Percentiles rank a stretch among this genome's conserved stretches.
phyloP scores from a whole-genome alignment of 92 coral and sea anemone genomes.

The Umimayanthus kanabou region DNA sequence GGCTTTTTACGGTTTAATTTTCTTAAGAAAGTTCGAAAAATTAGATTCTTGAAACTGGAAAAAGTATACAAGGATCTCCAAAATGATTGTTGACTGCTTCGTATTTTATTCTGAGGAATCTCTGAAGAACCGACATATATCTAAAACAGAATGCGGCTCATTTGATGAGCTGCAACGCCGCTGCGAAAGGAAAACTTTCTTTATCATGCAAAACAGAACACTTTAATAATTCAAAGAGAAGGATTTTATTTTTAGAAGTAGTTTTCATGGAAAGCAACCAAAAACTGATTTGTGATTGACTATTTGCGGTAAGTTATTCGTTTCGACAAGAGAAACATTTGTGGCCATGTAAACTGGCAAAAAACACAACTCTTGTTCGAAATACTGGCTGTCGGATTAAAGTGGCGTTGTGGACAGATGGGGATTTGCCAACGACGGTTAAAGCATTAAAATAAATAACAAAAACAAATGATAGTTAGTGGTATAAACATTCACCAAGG shows the following conservation, averaged over 20 bases:
- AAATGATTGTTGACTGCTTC: neutral
- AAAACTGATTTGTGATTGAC: neutral
- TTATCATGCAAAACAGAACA: constrained; percentile 29
- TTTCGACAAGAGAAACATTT: neutral
- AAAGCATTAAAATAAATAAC: constrained; percentile 2
- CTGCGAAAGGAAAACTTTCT: constrained; percentile 2
- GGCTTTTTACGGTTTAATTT: neutral
- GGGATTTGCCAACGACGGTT: constrained; percentile 11
- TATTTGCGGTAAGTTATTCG: neutral
- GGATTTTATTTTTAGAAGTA: neutral
- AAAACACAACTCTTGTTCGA: neutral
- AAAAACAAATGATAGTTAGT: constrained; percentile 25
- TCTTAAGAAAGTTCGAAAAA: neutral
- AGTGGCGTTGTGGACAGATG: neutral
- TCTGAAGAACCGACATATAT: neutral
- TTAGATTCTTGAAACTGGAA: neutral
- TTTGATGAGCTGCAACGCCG: neutral
- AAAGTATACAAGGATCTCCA: neutral
- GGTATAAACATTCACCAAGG: constrained; percentile 3
- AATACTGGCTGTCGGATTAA: neutral
- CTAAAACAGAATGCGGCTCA: neutral
- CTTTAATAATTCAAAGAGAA: constrained; percentile 24
- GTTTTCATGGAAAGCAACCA: neutral
- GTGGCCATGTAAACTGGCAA: neutral
- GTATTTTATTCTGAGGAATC: neutral